Evolutionary conservation across 2,888 invertebrate species (phyloP), one percentile per base, ranked within the genome.

Genomic region (Leucozona laternaria): DNA sequence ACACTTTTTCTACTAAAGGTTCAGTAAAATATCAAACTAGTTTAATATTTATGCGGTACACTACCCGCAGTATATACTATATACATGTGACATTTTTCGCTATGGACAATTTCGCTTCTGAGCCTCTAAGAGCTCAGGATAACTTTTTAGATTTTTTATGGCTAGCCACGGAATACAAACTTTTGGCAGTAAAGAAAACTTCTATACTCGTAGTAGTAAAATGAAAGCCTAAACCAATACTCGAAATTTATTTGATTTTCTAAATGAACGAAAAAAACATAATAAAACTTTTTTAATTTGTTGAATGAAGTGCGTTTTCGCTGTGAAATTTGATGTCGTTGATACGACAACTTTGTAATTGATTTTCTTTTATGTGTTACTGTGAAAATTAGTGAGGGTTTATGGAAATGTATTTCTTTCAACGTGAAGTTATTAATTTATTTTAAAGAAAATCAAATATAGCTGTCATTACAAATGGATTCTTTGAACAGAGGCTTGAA

Each of bases 211-310:
- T 15, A 66, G n/a, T 43, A 60, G 57, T 66, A 77, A 45, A 66
- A 72, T 50, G 55, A 76, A 66, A 71, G 40, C 55, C 73, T 50
- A 40, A 6, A 7, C 37, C 4, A 22, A 62, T 72, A 79, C 72
- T 48, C 72, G 81, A 85, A 85, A 73, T 70, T 73, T 50, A 72
- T 80, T 85, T 60, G 85, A 58, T 80, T 80, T 85, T 71, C 55
- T 77, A 60, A 48, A 68, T 72, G 72, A 68, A 66, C 6, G 66
- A 50, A 66, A 71, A 57, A 66, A 76, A 72, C 62, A 79, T 25
- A 6, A 75, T 64, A 76, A 72, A 85, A 85, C 81, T 85, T 85
- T 85, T 85, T 85, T 85, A 85, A 85, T 85, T 85, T 85, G 68
- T 81, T 77, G 81, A 81, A 72, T 68, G 40, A 77, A 85, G 72